Evolutionary conservation across 2,888 invertebrate genomes (phyloP), one percentile per base, ranked within the genome.

Genomic region (Phyllotreta striolata): DNA sequence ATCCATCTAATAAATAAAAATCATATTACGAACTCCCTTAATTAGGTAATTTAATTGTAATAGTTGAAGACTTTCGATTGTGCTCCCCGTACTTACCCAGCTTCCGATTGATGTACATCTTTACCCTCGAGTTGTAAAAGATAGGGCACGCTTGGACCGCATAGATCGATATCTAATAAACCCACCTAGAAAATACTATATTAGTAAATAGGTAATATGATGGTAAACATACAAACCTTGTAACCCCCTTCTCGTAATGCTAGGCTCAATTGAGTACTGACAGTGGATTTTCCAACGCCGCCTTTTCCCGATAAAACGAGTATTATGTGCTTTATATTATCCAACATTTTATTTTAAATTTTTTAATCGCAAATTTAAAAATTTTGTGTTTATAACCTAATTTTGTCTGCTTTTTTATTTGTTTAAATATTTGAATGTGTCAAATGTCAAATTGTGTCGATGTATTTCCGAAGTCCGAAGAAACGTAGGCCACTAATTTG

Each of bases 271-370:
- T 97, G 96, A 1, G 95, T 92, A 79, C 96, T 94, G 8, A 99
- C 91, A 63, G 98, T 98, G 13, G 97, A 98, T 85, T 99, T 99
- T 9, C 99, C 99, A 34, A 99, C 99, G 43, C 99, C 99, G 24
- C 99, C 99, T 86, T 99, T 99, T 1, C 99, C 99, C 0, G 98
- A 98, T 55, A 99, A 85, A n/a, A 99, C 89, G 72, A 99, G 84
- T 75, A 99, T 88, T 44, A 95, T 86, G 78, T 93, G 90, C 81
- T 93, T 93, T 5, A 95, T 91, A 68, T 87, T 86, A 56, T 91
- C 89, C 72, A 93, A 83, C 92, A 93, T 92, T 70, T 59, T 58
- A 40, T 40, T n/a, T 44, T 44, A 1, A 10, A 24, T 3, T 24
- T 3, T 24, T 24, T 24, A 24, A n/a, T 24, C 4, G 24, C 4